Evolutionary conservation across 2,113 vertebrate genomes (phyloP).

Genomic region (Loxodonta africana): DNA sequence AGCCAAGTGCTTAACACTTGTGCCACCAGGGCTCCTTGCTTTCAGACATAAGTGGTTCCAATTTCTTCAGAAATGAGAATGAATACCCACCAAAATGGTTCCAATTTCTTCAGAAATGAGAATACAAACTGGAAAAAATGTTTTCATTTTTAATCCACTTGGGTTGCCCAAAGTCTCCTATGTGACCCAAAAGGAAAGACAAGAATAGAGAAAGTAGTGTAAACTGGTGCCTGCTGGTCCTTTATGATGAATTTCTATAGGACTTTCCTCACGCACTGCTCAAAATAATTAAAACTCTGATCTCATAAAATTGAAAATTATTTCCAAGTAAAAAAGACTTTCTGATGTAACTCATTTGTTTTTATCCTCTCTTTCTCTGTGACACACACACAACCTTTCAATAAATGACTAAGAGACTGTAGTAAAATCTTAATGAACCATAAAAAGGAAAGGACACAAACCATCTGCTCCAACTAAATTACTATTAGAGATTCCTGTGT

Average conservation of each 20-base stretch:
- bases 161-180: neutral
- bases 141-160: neutral
- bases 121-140: neutral
- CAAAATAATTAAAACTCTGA: neutral
- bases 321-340: neutral
- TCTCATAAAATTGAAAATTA: neutral
- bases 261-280: neutral
- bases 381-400: neutral
- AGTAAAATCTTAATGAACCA: neutral
- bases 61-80: neutral
- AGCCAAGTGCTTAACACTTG: no score
- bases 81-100: no score
- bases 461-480: neutral
- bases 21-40: no score
- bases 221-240: neutral
- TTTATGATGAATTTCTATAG: neutral
- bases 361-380: no score
- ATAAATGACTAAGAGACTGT: neutral
- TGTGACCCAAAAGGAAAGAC: neutral
- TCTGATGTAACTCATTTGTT: neutral
- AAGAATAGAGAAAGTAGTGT: neutral
- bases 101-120: neutral
- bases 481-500: neutral
- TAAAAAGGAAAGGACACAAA: neutral
- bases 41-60: neutral